Evolutionary conservation across 2,888 invertebrate species (phyloP).

Genomic region (Phasia obesa): DNA sequence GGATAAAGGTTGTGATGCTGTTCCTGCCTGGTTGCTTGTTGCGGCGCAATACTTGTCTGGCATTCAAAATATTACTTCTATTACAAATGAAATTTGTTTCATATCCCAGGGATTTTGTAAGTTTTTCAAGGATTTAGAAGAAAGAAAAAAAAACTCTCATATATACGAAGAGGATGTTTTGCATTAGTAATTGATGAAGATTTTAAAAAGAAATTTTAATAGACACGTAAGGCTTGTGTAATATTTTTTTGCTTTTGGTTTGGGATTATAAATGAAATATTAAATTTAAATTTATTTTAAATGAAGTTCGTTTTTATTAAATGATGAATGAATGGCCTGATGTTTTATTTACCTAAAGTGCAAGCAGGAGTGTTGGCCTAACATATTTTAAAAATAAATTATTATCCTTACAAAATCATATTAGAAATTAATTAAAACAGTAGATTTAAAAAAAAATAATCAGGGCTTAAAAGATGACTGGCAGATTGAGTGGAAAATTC

Average conservation of each 20-base stretch:
- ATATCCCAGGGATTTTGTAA: not conserved
- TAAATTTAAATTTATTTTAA: constrained; percentile 47
- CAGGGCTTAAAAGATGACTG: no score
- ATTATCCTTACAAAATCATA: no score
- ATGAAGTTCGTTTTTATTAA: not conserved
- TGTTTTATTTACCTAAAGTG: not conserved
- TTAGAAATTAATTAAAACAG: no score
- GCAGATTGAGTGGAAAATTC: no score
- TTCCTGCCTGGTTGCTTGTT: not conserved
- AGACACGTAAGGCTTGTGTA: constrained; percentile 6
- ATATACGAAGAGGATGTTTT: not conserved
- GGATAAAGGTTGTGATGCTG: not conserved
- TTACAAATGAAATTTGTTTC: constrained; percentile 45
- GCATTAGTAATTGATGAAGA: constrained; percentile 49
- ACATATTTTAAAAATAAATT: no score
- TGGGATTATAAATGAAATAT: constrained; percentile 43
- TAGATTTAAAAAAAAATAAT: no score
- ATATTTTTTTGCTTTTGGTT: not conserved
- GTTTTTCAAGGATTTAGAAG: constrained; percentile 8
- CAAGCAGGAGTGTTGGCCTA: no score
- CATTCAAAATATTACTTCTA: constrained; percentile 51
- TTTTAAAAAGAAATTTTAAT: constrained; percentile 30
- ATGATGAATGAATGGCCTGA: not conserved
- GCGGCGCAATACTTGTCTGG: constrained; percentile 30
- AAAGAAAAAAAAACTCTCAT: not conserved